Base-by-base conservation (phyloP, 2,113 vertebrate genomes). In the Microcebus jonahi region DNA sequence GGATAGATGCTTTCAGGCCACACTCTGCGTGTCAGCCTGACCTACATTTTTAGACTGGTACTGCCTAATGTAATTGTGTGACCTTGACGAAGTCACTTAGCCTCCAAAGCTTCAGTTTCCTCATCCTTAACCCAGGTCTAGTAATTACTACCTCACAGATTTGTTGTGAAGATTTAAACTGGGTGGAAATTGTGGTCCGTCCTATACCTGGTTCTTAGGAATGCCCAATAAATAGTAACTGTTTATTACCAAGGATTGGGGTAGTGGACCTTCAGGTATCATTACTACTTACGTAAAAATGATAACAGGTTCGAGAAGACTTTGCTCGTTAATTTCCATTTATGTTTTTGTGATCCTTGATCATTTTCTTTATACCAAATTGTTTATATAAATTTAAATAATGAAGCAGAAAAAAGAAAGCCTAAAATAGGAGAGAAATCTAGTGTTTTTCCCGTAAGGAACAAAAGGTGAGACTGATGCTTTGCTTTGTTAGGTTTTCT, bases 21-120 rank as follows among this genome's bases (percentile, higher is more conserved):
- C 29, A 27, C 17, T 13, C 45, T 21, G 1, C 55, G 61, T 1
- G 3, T 76, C 15, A n/a, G 0, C 18, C 6, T 0, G 3, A 36
- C 71, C 55, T n/a, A 14, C 18, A 0, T 77, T 63, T 92, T 75
- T 61, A 55, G 61, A 29, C 50, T 1, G 0, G 2, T n/a, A 45
- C 63, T 29, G 29, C 20, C 31, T 63, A 29, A 15, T 34, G 0
- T 0, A 2, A 45, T 9, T 8, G 2, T 13, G 8, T 27, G 70
- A 36, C 55, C 42, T 79, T 21, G 29, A 31, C 18, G 50, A 59
- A 3, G 50, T 45, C 75, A 45, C 31, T 50, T 1, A 1, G 61
- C 61, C 9, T 15, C 23, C 14, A 11, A 6, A 61, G 75, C 14
- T 73, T 34, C 63, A 12, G 11, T 0, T 2, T 83, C 81, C 50